These are phyloP conservation scores for Drosophila leonis DNA, from an alignment of 2,888 invertebrate genomes.

Conservation along the genomic window DNA sequence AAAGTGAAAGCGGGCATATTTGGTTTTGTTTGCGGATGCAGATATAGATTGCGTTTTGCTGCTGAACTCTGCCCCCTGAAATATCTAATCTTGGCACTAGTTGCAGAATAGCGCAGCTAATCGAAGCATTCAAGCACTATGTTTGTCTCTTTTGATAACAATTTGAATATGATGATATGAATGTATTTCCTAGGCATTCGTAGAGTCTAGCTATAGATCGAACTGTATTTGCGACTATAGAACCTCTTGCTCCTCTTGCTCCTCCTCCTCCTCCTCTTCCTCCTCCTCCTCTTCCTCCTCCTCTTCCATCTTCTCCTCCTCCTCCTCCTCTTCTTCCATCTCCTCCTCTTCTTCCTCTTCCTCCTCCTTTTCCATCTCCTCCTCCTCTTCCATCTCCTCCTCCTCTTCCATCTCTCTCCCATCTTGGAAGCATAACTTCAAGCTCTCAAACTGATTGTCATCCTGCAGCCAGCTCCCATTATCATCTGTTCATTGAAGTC, in stretches of 20 bases:
- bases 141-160: neutral
- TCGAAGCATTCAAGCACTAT: neutral
- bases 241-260: neutral
- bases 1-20: slow-evolving; percentile 2
- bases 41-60: neutral
- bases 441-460: neutral
- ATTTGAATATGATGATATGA: neutral
- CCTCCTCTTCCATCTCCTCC: no score
- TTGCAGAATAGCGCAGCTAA: neutral
- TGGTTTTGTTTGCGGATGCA: neutral
- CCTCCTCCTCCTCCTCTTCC: accelerated
- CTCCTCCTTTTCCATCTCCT: no score
- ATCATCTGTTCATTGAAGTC: neutral
- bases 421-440: neutral
- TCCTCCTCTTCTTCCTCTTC: no score
- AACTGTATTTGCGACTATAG: neutral
- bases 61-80: neutral
- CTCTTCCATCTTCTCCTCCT: no score
- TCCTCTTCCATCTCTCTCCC: neutral
- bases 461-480: neutral
- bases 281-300: no score
- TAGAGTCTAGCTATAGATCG: neutral
- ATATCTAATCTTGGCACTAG: neutral
- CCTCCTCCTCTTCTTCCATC: neutral
- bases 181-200: neutral